phyloP scores from a whole-genome alignment of 2,888 invertebrate genomes.

The Drosophila mettleri region DNA sequence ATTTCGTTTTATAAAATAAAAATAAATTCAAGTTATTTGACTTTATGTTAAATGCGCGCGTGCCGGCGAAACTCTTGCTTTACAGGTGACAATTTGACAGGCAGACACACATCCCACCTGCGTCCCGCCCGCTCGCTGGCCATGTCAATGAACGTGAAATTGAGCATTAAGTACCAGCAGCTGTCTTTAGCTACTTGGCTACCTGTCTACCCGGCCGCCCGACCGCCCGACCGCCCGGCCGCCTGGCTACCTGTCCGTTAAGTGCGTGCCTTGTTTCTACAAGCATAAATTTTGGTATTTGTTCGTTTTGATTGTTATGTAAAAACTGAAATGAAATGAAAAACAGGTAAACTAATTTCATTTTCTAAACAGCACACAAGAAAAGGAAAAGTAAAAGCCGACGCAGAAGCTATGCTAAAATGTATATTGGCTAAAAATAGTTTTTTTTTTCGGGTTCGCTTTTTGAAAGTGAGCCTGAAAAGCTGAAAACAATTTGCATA shows the following conservation, averaged over 20 bases:
- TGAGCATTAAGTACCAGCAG: constrained; percentile 12
- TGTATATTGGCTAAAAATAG: constrained; percentile 66
- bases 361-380: constrained; percentile 54
- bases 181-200: constrained; percentile 1
- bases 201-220: background rate
- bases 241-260: constrained; percentile 14
- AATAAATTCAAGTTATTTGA: constrained; percentile 35
- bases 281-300: constrained; percentile 47
- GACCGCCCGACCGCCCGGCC: constrained; percentile 19
- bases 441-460: constrained; percentile 22
- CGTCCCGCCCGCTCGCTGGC: background rate
- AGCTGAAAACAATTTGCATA: constrained; percentile 69
- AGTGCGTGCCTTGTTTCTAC: constrained; percentile 62
- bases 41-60: constrained; percentile 64
- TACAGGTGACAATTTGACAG: constrained; percentile 39
- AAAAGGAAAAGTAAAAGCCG: constrained; percentile 73
- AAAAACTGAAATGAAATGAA: constrained; percentile 40
- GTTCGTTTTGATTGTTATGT: constrained; percentile 63
- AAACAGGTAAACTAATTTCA: constrained; percentile 72
- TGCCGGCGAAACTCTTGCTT: constrained; percentile 64
- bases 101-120: constrained; percentile 6
- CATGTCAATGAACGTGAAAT: constrained; percentile 13
- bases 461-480: constrained; percentile 64
- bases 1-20: constrained; percentile 22
- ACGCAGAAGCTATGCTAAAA: constrained; percentile 56